A percentile compares a stretch with the other conserved stretches of the same genome.
phyloP scores from a whole-genome alignment of 2,888 invertebrate species.

The Mantis religiosa region DNA sequence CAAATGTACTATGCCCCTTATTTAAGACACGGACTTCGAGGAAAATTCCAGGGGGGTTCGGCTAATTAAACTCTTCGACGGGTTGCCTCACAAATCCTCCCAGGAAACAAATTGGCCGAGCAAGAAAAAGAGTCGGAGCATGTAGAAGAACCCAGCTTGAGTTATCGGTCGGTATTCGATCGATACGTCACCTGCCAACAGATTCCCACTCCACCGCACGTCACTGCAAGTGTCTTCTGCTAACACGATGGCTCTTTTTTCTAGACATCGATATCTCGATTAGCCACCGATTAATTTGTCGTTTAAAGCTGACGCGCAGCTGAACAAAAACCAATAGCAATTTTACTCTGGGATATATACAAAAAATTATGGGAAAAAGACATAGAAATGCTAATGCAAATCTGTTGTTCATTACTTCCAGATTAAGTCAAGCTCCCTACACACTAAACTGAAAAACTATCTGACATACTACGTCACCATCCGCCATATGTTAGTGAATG shows the following conservation, averaged over 20 bases:
- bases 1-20: background rate
- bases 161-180: background rate
- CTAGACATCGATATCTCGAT: background rate
- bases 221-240: background rate
- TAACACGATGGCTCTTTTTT: background rate
- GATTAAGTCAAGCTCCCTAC: no score
- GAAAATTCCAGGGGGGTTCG: background rate
- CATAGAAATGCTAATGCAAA: no score
- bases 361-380: no score
- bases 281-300: background rate
- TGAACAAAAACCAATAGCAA: background rate
- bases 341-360: no score
- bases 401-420: no score
- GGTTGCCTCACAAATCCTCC: constrained; percentile 1
- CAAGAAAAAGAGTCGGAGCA: background rate
- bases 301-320: background rate
- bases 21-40: background rate
- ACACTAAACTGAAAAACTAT: no score
- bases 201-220: background rate
- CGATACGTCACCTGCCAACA: background rate
- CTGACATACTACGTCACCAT: no score
- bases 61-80: constrained; percentile 9
- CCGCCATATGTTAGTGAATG: no score
- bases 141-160: background rate
- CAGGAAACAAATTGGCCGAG: background rate